A percentile compares a stretch with the other conserved stretches of the same genome.
These are phyloP conservation scores for Mesocentrotus franciscanus DNA, from an alignment of 53 echinoderm and acorn worm genomes.

Conservation along the genomic window DNA sequence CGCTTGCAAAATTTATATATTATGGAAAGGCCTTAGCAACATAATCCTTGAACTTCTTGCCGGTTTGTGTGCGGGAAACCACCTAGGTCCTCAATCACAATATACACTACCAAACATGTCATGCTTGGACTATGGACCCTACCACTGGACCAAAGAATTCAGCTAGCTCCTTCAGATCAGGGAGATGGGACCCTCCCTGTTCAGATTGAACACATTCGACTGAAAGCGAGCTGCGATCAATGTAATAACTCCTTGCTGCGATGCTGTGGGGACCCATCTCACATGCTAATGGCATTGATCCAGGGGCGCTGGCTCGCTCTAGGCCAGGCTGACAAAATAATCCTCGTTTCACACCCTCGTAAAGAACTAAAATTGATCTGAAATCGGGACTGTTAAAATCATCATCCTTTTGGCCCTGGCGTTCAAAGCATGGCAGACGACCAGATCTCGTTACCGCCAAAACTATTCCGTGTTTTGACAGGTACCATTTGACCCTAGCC, in stretches of 20 bases:
- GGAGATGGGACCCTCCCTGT: too few relatives aligned
- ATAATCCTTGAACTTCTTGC: background rate
- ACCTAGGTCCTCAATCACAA: background rate
- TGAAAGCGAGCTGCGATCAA: background rate
- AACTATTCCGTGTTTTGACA: constrained; percentile 63
- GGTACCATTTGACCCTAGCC: constrained; percentile 54
- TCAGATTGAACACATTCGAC: background rate
- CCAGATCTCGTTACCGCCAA: constrained; percentile 2
- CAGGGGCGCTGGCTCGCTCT: background rate
- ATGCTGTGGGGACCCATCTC: background rate
- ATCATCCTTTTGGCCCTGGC: background rate
- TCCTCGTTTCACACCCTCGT: constrained; percentile 21
- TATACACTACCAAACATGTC: background rate
- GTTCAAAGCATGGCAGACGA: constrained; percentile 34
- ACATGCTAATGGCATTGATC: constrained; percentile 1
- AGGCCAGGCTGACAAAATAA: constrained; percentile 24
- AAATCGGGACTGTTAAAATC: constrained; percentile 34
- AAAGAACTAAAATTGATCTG: background rate
- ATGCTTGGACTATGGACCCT: background rate
- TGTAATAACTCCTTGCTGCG: too few relatives aligned
- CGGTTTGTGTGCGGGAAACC: background rate
- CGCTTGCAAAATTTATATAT: background rate
- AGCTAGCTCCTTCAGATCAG: background rate
- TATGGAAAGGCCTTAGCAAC: background rate
- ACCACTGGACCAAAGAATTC: background rate